Evolutionary conservation across 2,797 vertebrate genomes (phyloP).

Genomic region (Allobates femoralis): DNA sequence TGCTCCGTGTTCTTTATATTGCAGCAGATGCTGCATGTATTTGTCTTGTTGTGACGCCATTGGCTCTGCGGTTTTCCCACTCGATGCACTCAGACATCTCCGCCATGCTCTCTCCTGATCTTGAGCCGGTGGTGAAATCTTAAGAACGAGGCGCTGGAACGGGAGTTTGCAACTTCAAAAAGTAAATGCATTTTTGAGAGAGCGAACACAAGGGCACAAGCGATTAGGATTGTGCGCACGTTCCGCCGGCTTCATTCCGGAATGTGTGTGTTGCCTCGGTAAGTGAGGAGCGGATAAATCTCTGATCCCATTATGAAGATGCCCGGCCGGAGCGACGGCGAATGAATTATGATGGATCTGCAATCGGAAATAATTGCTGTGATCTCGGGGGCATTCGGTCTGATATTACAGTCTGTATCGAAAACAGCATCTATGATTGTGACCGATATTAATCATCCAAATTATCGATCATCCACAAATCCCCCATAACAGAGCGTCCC

Average conservation of each 20-base stretch:
- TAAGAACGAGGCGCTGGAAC: not conserved
- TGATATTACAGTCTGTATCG: not conserved
- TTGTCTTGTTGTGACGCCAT: too few relatives aligned
- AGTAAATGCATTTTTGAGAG: not conserved
- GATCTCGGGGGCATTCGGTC: not conserved
- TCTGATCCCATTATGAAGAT: slow-evolving; percentile 14
- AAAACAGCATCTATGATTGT: not conserved
- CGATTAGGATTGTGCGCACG: slow-evolving; percentile 4
- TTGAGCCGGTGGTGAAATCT: not conserved
- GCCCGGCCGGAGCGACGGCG: not conserved
- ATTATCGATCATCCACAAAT: not conserved
- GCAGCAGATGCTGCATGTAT: too few relatives aligned
- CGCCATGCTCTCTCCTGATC: not conserved
- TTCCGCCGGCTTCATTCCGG: not conserved
- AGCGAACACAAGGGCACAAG: not conserved
- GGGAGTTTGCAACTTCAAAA: not conserved
- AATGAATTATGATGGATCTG: not conserved
- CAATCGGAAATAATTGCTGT: not conserved
- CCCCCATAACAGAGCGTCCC: not conserved
- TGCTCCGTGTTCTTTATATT: too few relatives aligned
- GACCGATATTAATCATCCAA: not conserved
- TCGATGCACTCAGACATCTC: not conserved
- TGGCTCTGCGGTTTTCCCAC: too few relatives aligned
- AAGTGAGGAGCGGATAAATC: slow-evolving; percentile 5
- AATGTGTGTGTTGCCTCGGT: slow-evolving; percentile 19